Conservation (phyloP, 2,888 invertebrate genomes). For the Caenorhabditis zanzibari region DNA sequence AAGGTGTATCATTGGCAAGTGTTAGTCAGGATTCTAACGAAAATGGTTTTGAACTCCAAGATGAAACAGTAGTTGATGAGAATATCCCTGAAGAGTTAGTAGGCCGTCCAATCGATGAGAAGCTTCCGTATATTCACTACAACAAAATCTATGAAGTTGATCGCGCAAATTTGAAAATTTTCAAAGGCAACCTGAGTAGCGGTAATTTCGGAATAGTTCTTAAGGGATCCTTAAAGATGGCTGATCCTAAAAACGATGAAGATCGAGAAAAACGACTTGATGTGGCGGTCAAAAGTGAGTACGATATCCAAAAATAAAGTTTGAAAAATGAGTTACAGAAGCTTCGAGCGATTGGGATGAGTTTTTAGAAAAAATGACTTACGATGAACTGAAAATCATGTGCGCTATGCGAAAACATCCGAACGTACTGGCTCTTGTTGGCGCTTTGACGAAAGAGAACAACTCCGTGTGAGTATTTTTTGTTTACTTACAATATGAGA, state of each 20-base stretch:
- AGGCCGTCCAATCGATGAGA: no score
- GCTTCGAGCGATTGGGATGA: no score
- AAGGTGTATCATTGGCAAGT: no score
- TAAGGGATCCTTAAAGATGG: not conserved
- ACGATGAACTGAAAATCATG: conserved; percentile 1
- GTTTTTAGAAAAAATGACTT: not conserved
- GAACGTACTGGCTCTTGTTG: conserved; percentile 13
- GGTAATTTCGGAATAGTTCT: not conserved
- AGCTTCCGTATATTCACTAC: no score
- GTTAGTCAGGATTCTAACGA: no score
- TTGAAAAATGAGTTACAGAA: not conserved
- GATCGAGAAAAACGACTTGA: not conserved
- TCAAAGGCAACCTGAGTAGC: not conserved
- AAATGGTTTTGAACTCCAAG: no score
- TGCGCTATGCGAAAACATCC: conserved; percentile 12
- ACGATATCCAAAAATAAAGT: no score
- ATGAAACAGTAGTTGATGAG: no score
- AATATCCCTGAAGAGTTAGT: no score
- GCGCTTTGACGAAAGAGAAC: no score
- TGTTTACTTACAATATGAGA: no score
- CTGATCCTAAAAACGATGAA: not conserved
- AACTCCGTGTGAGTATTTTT: no score
- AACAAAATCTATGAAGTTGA: not conserved
- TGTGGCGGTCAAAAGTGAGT: conserved; percentile 17
- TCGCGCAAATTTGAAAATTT: not conserved